Evolutionary conservation across 2,888 invertebrate genomes (phyloP).

Genomic region (Agonopterix heracliana): DNA sequence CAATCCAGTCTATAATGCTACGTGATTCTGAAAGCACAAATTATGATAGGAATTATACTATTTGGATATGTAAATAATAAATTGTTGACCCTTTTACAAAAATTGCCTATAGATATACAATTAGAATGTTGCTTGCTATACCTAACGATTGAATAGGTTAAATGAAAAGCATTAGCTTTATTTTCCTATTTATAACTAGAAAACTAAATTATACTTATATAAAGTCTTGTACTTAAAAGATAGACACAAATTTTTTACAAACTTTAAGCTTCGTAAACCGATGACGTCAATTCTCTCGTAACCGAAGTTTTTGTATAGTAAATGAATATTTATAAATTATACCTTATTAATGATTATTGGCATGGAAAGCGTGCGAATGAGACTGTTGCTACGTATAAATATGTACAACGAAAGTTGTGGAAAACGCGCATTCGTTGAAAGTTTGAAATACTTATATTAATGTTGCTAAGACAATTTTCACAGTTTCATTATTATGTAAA

Average conservation of each 20-base stretch:
- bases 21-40: constrained; percentile 46
- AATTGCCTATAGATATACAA: constrained; percentile 27
- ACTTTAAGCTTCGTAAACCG: constrained; percentile 57
- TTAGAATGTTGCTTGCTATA: constrained; percentile 35
- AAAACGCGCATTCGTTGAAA: constrained; percentile 51
- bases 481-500: constrained; percentile 70
- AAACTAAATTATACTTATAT: constrained; percentile 6
- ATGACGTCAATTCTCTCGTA: constrained; percentile 67
- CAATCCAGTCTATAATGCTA: constrained; percentile 20
- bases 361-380: constrained; percentile 53
- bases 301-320: constrained; percentile 56
- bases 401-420: constrained; percentile 47
- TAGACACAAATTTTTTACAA: constrained; percentile 54
- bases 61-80: constrained; percentile 21
- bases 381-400: constrained; percentile 46
- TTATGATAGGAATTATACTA: constrained; percentile 15
- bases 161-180: constrained; percentile 43
- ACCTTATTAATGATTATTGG: constrained; percentile 39
- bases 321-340: constrained; percentile 30
- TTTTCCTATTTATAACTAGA: constrained; percentile 42
- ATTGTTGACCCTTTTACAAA: constrained; percentile 21
- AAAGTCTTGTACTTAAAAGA: constrained; percentile 25
- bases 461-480: constrained; percentile 68
- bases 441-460: constrained; percentile 42
- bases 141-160: constrained; percentile 8